A percentile compares a stretch with the other conserved stretches of the same genome.
Conservation (phyloP, 2,797 vertebrate genomes). For the Tarsius wallacei region DNA sequence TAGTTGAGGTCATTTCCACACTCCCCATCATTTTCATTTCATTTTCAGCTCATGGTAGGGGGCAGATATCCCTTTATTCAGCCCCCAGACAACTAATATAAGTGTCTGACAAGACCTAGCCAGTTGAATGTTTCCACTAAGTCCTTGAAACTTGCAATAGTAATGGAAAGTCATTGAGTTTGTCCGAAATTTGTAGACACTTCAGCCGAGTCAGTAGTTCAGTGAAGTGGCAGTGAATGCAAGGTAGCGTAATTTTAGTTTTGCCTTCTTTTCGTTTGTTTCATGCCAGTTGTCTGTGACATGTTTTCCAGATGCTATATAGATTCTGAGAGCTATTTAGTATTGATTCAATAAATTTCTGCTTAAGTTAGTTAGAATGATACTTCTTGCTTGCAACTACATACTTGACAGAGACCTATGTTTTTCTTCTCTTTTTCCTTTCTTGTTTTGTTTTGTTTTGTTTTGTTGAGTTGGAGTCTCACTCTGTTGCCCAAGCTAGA, state of each 20-base stretch:
- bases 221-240: neutral
- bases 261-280: neutral
- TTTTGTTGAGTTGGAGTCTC: too few relatives aligned
- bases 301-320: neutral
- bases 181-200: neutral
- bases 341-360: constrained; percentile 6
- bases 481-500: too few relatives aligned
- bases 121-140: neutral
- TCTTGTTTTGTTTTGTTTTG: too few relatives aligned
- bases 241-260: neutral
- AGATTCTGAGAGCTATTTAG: neutral
- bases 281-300: neutral
- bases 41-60: rapidly evolving
- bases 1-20: neutral
- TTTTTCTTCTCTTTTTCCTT: neutral
- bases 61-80: neutral
- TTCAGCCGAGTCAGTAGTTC: neutral
- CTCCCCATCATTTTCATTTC: neutral
- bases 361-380: neutral
- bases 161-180: neutral
- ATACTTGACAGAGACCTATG: neutral
- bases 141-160: neutral
- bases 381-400: neutral
- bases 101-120: neutral
- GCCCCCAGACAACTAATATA: neutral